Evolutionary conservation across 2,113 vertebrate species (phyloP), one percentile per base, ranked within the genome.

Genomic region (Panthera tigris): DNA sequence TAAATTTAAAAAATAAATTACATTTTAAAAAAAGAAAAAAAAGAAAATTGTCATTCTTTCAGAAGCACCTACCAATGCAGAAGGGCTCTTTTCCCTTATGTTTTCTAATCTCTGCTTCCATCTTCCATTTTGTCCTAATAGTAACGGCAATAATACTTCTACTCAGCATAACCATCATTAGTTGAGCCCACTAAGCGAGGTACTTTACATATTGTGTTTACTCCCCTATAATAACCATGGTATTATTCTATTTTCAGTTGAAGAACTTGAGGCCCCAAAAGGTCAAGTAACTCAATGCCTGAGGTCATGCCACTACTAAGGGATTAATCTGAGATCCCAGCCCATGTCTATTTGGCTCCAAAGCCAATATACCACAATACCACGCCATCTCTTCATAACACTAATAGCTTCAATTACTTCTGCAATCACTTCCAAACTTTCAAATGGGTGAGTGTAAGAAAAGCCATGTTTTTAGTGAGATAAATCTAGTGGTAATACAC

Each of bases 401-500:
- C 39, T 11, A 94, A 92, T 39, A 55, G 74, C 25, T 90, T 95
- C 36, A 61, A 85, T 79, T 93, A 78, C 73, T 93, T 92, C 52
- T 93, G 45, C 16, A 82, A 91, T 78, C 76, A 88, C 27, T 94
- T 92, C 82, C 80, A 87, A 97, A 96, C 63, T 94, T 88, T 81
- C 88, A 87, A 94, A 85, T 92, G 93, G 39, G 7, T 89, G 97
- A 89, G 73, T 33, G 33, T 81, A 63, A 87, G 52, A 92, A 92
- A 80, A 91, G 39, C 23, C n/a, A 69, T 45, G 12, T 91, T 96
- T 96, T 96, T 89, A 97, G 41, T 80, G 91, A 92, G 57, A 96
- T 79, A 97, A 96, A 97, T 96, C 88, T 81, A 86, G 21, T 89
- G 41, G 50, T 89, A 63, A 93, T 95, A 63, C 41, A 68, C 61